A percentile compares a stretch with the other conserved stretches of the same genome.
phyloP scores from a whole-genome alignment of 2,113 vertebrate genomes.

The Zapornia atra region DNA sequence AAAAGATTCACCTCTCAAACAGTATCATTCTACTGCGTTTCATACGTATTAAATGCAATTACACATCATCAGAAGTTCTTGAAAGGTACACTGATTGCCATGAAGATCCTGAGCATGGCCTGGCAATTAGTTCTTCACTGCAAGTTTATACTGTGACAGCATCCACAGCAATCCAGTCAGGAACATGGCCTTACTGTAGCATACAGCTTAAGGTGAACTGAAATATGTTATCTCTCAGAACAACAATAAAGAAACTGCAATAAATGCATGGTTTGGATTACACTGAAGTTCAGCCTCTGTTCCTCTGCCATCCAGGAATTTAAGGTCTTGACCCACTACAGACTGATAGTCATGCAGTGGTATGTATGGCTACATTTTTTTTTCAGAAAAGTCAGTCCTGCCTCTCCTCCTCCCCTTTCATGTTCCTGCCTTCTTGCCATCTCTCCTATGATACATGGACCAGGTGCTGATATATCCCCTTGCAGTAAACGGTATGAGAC shows the following conservation, averaged over 20 bases:
- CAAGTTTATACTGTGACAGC: background rate
- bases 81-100: background rate
- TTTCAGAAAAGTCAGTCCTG: background rate
- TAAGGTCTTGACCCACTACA: background rate
- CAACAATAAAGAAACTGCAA: background rate
- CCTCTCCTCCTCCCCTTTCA: background rate
- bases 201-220: background rate
- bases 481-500: background rate
- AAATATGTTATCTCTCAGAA: background rate
- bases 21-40: background rate
- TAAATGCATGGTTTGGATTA: background rate
- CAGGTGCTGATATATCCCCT: background rate
- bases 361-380: background rate
- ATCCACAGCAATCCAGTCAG: background rate
- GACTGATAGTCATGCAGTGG: background rate
- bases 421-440: background rate
- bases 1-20: background rate
- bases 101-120: background rate
- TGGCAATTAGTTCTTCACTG: background rate
- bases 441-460: background rate
- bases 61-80: background rate
- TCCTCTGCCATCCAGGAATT: background rate
- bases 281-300: background rate
- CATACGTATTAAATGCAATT: background rate
- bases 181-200: background rate